Evolutionary conservation across 1,140 invertebrate species (phyloP).

Genomic region (Neodiprion fabricii): DNA sequence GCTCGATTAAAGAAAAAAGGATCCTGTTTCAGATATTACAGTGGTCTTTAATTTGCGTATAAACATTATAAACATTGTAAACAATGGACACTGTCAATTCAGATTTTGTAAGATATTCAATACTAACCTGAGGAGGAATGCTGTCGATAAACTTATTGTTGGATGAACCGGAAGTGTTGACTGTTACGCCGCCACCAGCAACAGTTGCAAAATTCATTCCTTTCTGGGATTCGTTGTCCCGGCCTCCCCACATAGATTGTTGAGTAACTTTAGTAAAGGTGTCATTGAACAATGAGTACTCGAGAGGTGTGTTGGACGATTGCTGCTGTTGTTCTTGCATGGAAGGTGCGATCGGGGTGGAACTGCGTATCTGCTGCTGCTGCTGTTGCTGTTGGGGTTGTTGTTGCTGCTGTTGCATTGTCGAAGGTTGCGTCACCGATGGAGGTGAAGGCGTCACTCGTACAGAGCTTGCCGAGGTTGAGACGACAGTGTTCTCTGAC

Average conservation of each 20-base stretch:
- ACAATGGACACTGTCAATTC: no score
- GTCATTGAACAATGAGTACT: constrained; percentile 84
- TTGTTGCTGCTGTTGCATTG: constrained; percentile 33
- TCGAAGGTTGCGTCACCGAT: constrained; percentile 34
- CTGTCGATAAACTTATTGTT: constrained; percentile 66
- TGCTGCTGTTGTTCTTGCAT: constrained; percentile 40
- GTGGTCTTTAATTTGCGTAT: no score
- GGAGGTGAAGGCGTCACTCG: constrained; percentile 49
- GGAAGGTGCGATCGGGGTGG: constrained; percentile 37
- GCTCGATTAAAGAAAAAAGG: no score
- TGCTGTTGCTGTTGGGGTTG: constrained; percentile 24
- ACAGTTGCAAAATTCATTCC: constrained; percentile 79
- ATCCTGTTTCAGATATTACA: no score
- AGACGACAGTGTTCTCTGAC: constrained; percentile 29
- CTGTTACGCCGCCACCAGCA: constrained; percentile 67
- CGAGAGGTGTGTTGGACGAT: constrained; percentile 56
- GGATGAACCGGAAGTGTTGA: constrained; percentile 49
- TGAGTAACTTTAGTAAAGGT: constrained; percentile 70
- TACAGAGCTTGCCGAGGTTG: constrained; percentile 35
- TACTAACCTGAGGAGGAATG: constrained; percentile 60
- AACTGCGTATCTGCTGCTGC: constrained; percentile 40
- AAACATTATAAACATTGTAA: no score
- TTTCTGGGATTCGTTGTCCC: constrained; percentile 71
- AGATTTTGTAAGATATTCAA: not conserved
- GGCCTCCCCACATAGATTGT: constrained; percentile 69